These are phyloP conservation scores for Melanchra persicariae DNA, from an alignment of 2,888 invertebrate genomes.

Conservation along the genomic window DNA sequence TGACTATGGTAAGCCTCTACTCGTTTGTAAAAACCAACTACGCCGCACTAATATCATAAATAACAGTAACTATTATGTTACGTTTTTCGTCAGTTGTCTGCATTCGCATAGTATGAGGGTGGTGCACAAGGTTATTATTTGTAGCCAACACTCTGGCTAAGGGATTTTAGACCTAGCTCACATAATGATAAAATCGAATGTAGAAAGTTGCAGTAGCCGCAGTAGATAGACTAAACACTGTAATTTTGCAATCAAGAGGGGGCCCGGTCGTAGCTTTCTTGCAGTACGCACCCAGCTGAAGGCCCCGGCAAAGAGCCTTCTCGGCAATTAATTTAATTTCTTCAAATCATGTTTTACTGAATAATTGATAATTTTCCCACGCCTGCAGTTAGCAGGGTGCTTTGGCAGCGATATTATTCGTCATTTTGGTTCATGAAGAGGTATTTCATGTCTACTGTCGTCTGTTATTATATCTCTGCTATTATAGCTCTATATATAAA, in stretches of 20 bases:
- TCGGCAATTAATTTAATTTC: slow-evolving; percentile 7
- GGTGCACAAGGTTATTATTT: neutral
- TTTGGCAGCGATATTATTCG: neutral
- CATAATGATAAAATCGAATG: slow-evolving; percentile 2
- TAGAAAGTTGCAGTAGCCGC: neutral
- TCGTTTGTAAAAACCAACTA: no score
- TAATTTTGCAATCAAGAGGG: slow-evolving; percentile 9
- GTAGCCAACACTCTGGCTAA: neutral
- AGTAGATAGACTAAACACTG: neutral
- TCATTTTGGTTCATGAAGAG: neutral
- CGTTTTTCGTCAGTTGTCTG: slow-evolving; percentile 11
- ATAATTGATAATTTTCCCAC: neutral
- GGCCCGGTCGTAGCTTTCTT: neutral
- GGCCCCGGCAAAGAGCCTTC: neutral
- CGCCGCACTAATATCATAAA: no score
- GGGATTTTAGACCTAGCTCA: neutral
- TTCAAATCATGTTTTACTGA: neutral
- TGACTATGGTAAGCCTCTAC: no score
- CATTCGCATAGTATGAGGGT: neutral
- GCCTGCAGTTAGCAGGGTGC: neutral
- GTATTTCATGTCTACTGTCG: neutral
- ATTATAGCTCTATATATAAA: neutral
- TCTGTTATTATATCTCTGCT: neutral
- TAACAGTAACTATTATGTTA: no score
- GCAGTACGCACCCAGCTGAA: slow-evolving; percentile 1